Evolutionary conservation across 1,140 invertebrate species (phyloP), one percentile per base, ranked within the genome.

Genomic region (Philaenus spumarius): DNA sequence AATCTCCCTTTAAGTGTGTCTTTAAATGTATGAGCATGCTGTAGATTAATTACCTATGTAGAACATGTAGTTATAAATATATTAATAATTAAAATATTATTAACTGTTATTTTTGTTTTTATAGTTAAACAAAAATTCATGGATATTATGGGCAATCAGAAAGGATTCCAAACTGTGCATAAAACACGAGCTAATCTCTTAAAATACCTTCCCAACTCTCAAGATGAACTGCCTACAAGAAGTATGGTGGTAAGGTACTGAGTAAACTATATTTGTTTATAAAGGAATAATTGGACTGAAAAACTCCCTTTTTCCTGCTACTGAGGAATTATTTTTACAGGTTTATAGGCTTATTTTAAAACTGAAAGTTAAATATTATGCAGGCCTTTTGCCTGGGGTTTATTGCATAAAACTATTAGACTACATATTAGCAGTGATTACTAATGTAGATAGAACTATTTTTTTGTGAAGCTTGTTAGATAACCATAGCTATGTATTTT

Each of bases 141-240:
- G n/a, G 59, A 65, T 37, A 47, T 62, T 5, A 71, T 71, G 68
- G 69, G 69, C 2, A 17, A 66, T 17, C 30, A 64, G 56, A 62
- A 60, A 60, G 67, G 67, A 14, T 66, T 65, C 43, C 62, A 60
- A 52, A 66, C 65, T 23, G 39, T 66, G 26, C 57, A 62, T 26
- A 59, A 58, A 57, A 64, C 62, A 20, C 59, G 70, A 58, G 19
- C 43, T 39, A 62, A 69, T 64, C 56, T 72, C 19, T 47, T 67
- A 22, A 37, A 68, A 52, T 67, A 65, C 55, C 51, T 73, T n/a
- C 70, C 70, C 17, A 47, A 63, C 11, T 58, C 53, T 39, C 69
- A 71, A 65, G 72, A 75, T 37, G 74, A 77, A 54, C 42, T 82
- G 15, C 76, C 78, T 1, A 53, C 72, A 15, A 66, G 75, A n/a